phyloP scores from a whole-genome alignment of 2,797 vertebrate species.

The Siniperca obscura region DNA sequence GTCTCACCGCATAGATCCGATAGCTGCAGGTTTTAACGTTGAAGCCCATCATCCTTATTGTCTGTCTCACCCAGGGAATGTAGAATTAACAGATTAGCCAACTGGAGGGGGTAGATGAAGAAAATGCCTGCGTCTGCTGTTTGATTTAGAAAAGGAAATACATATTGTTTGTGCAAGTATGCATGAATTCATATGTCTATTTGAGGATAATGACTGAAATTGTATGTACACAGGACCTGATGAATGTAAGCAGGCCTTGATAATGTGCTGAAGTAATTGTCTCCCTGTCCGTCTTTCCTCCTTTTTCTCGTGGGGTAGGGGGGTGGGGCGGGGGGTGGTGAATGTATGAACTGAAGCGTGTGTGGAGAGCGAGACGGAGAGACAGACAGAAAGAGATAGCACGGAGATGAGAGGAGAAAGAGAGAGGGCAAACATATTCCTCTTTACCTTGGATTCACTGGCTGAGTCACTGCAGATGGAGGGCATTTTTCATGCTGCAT shows the following conservation, averaged over 20 bases:
- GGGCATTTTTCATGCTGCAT: constrained; percentile 83
- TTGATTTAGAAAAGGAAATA: constrained; percentile 69
- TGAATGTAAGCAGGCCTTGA: constrained; percentile 57
- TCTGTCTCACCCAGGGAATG: constrained; percentile 73
- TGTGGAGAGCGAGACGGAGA: constrained; percentile 41
- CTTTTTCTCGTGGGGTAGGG: neutral
- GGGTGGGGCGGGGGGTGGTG: neutral
- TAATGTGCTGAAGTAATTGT: constrained; percentile 51
- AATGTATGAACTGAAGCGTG: constrained; percentile 49
- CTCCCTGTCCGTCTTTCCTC: constrained; percentile 19
- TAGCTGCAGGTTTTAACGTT: constrained; percentile 60
- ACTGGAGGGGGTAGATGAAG: constrained; percentile 40
- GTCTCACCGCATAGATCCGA: constrained; percentile 62
- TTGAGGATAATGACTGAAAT: constrained; percentile 65
- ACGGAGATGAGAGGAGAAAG: constrained; percentile 46
- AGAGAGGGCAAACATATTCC: constrained; percentile 66
- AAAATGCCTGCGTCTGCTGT: constrained; percentile 64
- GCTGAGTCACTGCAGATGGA: constrained; percentile 83
- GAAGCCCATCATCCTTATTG: constrained; percentile 69
- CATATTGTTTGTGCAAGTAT: constrained; percentile 72
- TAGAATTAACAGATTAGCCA: constrained; percentile 81
- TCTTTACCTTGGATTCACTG: constrained; percentile 76
- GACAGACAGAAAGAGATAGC: constrained; percentile 29
- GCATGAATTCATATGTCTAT: constrained; percentile 66
- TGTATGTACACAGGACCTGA: constrained; percentile 61